Conservation (phyloP, 2,113 vertebrate genomes). For the Miniopterus natalensis region DNA sequence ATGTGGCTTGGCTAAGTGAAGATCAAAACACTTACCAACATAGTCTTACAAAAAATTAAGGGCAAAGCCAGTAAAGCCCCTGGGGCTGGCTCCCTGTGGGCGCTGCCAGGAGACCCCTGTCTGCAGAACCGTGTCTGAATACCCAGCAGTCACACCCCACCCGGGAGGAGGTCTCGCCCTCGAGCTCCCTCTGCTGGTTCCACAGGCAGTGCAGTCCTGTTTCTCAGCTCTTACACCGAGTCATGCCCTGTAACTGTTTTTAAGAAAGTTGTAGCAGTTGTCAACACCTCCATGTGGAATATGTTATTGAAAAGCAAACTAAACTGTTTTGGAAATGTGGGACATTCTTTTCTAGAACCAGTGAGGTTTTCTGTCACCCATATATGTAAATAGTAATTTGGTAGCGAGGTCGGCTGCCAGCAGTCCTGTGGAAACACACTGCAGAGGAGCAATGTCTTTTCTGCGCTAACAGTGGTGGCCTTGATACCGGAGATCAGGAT, state of each 20-base stretch:
- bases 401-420: not conserved
- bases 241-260: not conserved
- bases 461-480: not conserved
- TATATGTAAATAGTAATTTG: slow-evolving; percentile 20
- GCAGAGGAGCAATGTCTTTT: not conserved
- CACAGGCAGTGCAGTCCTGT: not conserved
- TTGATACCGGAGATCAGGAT: not conserved
- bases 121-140: not conserved
- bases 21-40: not conserved
- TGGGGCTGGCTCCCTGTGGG: not conserved
- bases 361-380: not conserved
- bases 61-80: not conserved
- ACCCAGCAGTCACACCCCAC: not conserved
- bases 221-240: not conserved
- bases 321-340: slow-evolving; percentile 63
- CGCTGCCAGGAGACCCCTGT: not conserved
- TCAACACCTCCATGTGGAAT: not conserved
- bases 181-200: slow-evolving; percentile 79
- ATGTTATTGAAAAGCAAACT: not conserved
- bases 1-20: not conserved
- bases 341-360: not conserved
- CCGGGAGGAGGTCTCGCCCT: not conserved
- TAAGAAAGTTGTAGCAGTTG: not conserved
- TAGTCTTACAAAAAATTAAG: not conserved
- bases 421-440: not conserved